phyloP scores from a whole-genome alignment of 2,797 vertebrate species.

The Hemibagrus guttatus region DNA sequence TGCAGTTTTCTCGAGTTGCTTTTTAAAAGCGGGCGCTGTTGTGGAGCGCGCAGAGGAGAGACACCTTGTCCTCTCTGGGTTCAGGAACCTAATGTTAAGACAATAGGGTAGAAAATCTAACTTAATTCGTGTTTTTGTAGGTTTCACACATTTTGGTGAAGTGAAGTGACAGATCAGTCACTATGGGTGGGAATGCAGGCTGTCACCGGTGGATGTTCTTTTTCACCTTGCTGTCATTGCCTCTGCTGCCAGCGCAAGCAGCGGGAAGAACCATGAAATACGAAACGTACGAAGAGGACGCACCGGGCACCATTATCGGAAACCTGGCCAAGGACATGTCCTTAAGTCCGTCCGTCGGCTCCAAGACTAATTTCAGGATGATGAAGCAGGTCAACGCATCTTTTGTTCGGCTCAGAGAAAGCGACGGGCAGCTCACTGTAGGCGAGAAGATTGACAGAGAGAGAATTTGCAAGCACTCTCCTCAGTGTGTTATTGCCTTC shows the following conservation, averaged over 20 bases:
- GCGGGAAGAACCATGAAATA: constrained; percentile 87
- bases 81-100: constrained; percentile 33
- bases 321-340: constrained; percentile 90
- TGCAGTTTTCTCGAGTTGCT: constrained; percentile 71
- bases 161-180: constrained; percentile 53
- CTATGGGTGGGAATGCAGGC: constrained; percentile 57
- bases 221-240: constrained; percentile 62
- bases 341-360: constrained; percentile 69
- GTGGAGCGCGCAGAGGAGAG: constrained; percentile 52
- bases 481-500: constrained; percentile 87
- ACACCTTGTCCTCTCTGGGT: constrained; percentile 32
- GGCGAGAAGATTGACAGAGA: constrained; percentile 90
- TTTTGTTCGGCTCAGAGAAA: constrained; percentile 86
- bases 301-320: constrained; percentile 90
- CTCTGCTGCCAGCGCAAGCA: constrained; percentile 60
- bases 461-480: constrained; percentile 82
- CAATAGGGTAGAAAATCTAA: constrained; percentile 21
- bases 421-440: constrained; percentile 90
- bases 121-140: constrained; percentile 9
- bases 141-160: constrained; percentile 25
- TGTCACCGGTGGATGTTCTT: constrained; percentile 61
- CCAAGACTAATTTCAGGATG: constrained; percentile 84
- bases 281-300: constrained; percentile 92
- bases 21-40: constrained; percentile 58
- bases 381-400: constrained; percentile 93